phyloP scores from a whole-genome alignment of 2,113 vertebrate species.

The Pimephales promelas region DNA sequence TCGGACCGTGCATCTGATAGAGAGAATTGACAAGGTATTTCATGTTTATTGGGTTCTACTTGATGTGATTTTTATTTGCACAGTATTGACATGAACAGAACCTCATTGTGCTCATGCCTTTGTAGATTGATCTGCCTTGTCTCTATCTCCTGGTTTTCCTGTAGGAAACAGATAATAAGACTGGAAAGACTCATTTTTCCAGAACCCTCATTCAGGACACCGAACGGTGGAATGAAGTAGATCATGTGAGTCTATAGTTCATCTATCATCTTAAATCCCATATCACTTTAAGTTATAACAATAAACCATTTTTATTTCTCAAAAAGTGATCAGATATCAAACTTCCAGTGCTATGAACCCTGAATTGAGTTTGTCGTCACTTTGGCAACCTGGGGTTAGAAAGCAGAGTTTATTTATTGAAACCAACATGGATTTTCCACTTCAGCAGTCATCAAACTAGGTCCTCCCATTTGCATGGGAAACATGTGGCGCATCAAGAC shows the following conservation, averaged over 20 bases:
- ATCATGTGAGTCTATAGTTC: conserved; percentile 78
- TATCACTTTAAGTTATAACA: neutral
- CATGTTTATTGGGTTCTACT: neutral
- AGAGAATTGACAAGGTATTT: conserved; percentile 81
- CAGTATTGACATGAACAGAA: neutral
- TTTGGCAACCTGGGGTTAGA: neutral
- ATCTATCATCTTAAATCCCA: neutral
- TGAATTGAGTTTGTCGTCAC: neutral
- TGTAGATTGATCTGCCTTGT: neutral
- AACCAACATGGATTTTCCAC: conserved; percentile 29
- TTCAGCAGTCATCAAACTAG: neutral
- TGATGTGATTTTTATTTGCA: neutral
- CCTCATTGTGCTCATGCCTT: neutral
- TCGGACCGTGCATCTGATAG: conserved; percentile 70
- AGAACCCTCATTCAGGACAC: conserved; percentile 75
- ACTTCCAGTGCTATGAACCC: neutral
- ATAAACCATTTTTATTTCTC: neutral
- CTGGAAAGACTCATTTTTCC: conserved; percentile 76
- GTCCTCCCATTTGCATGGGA: neutral
- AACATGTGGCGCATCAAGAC: conserved; percentile 2
- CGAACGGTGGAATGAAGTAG: conserved; percentile 75
- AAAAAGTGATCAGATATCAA: neutral
- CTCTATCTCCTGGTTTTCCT: conserved; percentile 22
- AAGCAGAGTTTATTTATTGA: conserved; percentile 21
- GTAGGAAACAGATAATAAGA: conserved; percentile 81